Conservation (phyloP, 2,113 vertebrate species). For the Ptilonorhynchus violaceus region DNA sequence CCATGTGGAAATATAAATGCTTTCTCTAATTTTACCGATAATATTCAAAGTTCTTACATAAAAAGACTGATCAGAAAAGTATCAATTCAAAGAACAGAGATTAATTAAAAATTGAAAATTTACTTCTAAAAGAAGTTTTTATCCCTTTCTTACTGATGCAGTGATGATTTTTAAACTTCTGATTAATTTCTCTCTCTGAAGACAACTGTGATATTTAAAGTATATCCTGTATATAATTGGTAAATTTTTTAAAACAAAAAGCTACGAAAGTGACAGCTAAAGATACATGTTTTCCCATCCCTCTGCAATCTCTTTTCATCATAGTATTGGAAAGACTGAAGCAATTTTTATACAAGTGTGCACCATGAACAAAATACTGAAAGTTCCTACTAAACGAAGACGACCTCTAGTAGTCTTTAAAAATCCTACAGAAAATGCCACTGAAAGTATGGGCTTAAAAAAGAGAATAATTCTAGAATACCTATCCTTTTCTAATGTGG, state of each 20-base stretch:
- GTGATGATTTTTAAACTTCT: neutral
- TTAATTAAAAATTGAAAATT: neutral
- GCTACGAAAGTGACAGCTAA: neutral
- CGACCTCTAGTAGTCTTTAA: neutral
- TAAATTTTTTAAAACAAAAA: neutral
- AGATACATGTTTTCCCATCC: neutral
- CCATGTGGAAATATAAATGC: neutral
- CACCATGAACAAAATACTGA: neutral
- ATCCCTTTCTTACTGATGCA: neutral
- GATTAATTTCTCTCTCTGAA: neutral
- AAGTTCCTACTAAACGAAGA: constrained; percentile 34
- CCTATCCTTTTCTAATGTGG: neutral
- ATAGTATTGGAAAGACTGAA: neutral
- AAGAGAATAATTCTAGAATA: neutral
- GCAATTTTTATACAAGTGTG: neutral
- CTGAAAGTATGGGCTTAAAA: neutral
- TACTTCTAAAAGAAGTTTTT: neutral
- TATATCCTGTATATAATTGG: neutral
- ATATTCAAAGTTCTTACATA: neutral
- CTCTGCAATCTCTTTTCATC: constrained; percentile 5
- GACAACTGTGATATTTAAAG: neutral
- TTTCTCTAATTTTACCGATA: neutral
- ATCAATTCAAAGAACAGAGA: neutral
- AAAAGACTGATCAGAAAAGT: neutral
- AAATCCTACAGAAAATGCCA: constrained; percentile 24